Conservation (phyloP, 2,888 invertebrate genomes). For the Drosophila mercatorum region DNA sequence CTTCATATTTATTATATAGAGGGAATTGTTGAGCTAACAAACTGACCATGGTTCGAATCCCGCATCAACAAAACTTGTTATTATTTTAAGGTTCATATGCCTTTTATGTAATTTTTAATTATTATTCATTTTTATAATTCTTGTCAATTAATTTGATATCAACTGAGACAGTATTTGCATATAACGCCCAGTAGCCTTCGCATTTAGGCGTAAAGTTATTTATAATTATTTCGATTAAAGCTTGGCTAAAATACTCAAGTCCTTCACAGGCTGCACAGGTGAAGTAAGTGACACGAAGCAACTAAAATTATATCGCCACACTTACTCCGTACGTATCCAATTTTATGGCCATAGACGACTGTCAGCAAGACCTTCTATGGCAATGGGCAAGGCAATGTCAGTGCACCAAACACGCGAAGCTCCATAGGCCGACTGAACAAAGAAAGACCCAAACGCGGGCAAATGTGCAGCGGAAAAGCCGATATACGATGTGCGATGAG, state of each 20-base stretch:
- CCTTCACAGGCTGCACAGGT: slow-evolving; percentile 22
- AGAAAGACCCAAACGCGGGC: slow-evolving; percentile 32
- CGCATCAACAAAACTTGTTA: not conserved
- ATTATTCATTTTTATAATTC: slow-evolving; percentile 1
- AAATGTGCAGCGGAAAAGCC: slow-evolving; percentile 54
- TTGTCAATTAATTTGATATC: not conserved
- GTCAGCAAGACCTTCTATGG: slow-evolving; percentile 69
- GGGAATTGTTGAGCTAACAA: not conserved
- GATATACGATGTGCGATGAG: slow-evolving; percentile 36
- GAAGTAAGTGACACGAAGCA: slow-evolving; percentile 43
- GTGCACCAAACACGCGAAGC: slow-evolving; percentile 75
- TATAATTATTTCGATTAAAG: slow-evolving; percentile 24
- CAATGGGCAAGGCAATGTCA: slow-evolving; percentile 64
- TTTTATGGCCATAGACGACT: slow-evolving; percentile 45
- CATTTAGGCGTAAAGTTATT: slow-evolving; percentile 25
- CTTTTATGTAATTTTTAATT: not conserved
- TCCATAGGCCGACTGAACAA: slow-evolving; percentile 46
- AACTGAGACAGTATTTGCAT: not conserved
- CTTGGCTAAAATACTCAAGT: slow-evolving; percentile 31
- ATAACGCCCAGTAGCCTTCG: not conserved
- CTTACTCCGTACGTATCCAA: slow-evolving; percentile 38
- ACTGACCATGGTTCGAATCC: not conserved
- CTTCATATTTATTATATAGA: not conserved
- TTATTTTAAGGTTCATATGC: not conserved
- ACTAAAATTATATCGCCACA: slow-evolving; percentile 29